Evolutionary conservation across 1,140 invertebrate species (phyloP), one percentile per base, ranked within the genome.

Genomic region (Rhopalosiphum maidis): DNA sequence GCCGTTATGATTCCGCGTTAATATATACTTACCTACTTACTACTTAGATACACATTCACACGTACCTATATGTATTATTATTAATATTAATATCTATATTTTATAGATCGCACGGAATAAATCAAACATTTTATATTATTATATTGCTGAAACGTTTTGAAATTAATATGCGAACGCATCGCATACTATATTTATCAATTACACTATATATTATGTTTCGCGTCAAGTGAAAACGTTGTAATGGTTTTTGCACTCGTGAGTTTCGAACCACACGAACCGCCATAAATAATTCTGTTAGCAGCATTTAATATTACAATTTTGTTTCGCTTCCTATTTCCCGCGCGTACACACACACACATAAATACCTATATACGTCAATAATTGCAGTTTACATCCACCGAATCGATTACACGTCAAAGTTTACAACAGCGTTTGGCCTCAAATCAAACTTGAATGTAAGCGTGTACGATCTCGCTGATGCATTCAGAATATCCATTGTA

Each of bases 231-330:
- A 77, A 77, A 77, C 60, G 60, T n/a, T n/a, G 60, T 77, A 77
- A 77, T 77, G n/a, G n/a, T n/a, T 77, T 68, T 77, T 77, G n/a
- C n/a, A 15, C 60, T 77, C 60, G 60, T 77, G 60, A 77, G 60
- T 77, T 77, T 77, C 60, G 60, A 77, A 77, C 60, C 60, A 77
- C 60, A 77, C 60, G 60, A 77, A 77, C 30, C 30, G 11, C 60
- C 60, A 77, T 77, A 77, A 77, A 77, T 77, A n/a, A 77, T 77
- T 77, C n/a, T 77, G 60, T 77, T 77, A n/a, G 30, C 60, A 77
- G 30, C 30, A 68, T 60, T n/a, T 77, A 77, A n/a, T n/a, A 77
- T 77, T 77, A 77, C 60, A 77, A n/a, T 77, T 77, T 18, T 77
- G 4, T 35, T 77, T n/a, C 30, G 60, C 60, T 77, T 77, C 60